These are phyloP conservation scores for Batillaria attramentaria DNA, from an alignment of 1,140 invertebrate species.

Conservation along the genomic window DNA sequence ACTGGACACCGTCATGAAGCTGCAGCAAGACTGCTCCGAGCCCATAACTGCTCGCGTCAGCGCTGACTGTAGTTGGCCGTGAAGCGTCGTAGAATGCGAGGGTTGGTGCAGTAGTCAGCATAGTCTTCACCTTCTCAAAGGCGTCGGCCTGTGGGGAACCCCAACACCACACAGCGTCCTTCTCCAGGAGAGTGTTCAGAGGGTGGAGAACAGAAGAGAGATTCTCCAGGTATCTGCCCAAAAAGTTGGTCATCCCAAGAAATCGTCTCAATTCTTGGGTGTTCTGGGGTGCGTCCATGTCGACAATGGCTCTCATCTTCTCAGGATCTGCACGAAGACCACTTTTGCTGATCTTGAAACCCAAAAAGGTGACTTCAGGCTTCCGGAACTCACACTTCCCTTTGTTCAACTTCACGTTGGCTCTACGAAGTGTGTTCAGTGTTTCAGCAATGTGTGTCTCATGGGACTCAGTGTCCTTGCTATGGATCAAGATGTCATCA, in stretches of 20 bases:
- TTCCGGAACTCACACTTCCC: no score
- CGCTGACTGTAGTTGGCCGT: neutral
- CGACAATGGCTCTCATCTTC: slow-evolving; percentile 43
- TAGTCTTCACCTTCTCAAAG: slow-evolving; percentile 31
- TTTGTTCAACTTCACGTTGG: no score
- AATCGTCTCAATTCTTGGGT: slow-evolving; percentile 15
- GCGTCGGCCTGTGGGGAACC: slow-evolving; percentile 25
- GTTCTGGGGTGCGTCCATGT: slow-evolving; percentile 58
- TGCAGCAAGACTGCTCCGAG: no score
- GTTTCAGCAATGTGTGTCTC: no score
- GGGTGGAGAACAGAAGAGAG: slow-evolving; percentile 34
- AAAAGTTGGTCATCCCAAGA: slow-evolving; percentile 35
- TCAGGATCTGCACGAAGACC: no score
- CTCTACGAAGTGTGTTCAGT: no score
- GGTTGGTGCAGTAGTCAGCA: neutral
- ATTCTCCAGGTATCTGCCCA: slow-evolving; percentile 34
- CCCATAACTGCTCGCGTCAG: no score
- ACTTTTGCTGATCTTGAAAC: slow-evolving; percentile 26
- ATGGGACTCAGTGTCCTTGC: no score
- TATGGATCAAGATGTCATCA: no score
- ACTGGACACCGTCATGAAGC: no score
- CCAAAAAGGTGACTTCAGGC: slow-evolving; percentile 31
- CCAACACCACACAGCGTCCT: slow-evolving; percentile 40
- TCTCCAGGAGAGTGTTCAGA: slow-evolving; percentile 35
- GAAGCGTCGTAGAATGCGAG: neutral